Evolutionary conservation across 2,113 vertebrate species (phyloP).

Genomic region (Cheirogaleus medius): DNA sequence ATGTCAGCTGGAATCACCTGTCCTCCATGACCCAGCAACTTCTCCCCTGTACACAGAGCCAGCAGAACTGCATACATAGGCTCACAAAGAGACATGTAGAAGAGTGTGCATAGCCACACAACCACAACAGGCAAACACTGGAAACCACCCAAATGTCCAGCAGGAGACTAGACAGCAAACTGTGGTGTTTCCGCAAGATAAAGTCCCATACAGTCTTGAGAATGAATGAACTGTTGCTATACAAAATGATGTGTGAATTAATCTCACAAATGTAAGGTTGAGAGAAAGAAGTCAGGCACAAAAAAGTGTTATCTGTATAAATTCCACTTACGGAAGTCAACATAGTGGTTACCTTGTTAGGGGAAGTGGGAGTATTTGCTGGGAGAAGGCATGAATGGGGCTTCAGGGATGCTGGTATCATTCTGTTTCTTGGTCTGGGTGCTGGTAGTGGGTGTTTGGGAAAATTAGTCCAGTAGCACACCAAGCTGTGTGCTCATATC

Average conservation of each 20-base stretch:
- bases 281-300: not conserved
- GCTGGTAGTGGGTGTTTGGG: not conserved
- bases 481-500: not conserved
- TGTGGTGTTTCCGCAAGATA: not conserved
- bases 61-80: not conserved
- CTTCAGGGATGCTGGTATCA: not conserved
- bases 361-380: not conserved
- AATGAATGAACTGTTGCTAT: not conserved
- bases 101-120: not conserved
- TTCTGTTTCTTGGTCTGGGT: not conserved
- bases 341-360: not conserved
- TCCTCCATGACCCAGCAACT: not conserved
- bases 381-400: not conserved
- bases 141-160: not conserved
- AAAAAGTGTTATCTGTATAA: not conserved
- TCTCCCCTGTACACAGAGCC: too few species aligned
- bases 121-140: not conserved
- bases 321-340: not conserved
- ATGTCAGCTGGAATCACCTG: not conserved
- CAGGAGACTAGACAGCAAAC: not conserved
- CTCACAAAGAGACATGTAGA: not conserved
- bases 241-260: not conserved
- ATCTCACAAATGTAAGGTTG: not conserved
- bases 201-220: not conserved
- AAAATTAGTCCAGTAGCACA: not conserved